These are phyloP conservation scores for Bolinopsis microptera DNA, from an alignment of 37 sponge, comb jelly and placozoan genomes.

Conservation along the genomic window DNA sequence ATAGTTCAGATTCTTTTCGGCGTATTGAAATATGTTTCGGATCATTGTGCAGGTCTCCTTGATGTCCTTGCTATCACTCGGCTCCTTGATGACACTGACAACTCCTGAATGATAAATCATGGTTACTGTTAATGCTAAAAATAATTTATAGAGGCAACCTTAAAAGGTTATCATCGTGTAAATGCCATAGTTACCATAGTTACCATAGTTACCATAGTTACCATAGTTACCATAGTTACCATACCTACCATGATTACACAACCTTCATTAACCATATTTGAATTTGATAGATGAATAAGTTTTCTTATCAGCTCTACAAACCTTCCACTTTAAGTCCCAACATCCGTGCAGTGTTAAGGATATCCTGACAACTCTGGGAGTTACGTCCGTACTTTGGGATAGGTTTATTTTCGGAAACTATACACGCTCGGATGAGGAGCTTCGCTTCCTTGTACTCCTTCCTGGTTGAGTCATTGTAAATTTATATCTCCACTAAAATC, in stretches of 20 bases:
- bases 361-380: not conserved
- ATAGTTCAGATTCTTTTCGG: not conserved
- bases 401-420: not conserved
- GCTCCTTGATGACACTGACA: not conserved
- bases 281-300: not conserved
- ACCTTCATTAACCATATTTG: no score
- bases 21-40: not conserved
- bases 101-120: no score
- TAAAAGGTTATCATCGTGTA: no score
- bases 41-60: constrained; percentile 9
- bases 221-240: no score
- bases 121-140: no score
- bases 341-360: constrained; percentile 17
- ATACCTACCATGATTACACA: no score
- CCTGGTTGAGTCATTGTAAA: no score
- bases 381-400: constrained; percentile 2
- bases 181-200: no score
- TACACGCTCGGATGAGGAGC: not conserved
- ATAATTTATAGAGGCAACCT: no score
- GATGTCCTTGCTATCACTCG: not conserved
- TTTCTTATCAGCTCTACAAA: not conserved
- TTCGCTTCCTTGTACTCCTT: not conserved
- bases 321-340: constrained; percentile 9
- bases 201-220: no score
- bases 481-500: no score